phyloP scores from a whole-genome alignment of 1,140 invertebrate species.

The Drosophila asahinai region DNA sequence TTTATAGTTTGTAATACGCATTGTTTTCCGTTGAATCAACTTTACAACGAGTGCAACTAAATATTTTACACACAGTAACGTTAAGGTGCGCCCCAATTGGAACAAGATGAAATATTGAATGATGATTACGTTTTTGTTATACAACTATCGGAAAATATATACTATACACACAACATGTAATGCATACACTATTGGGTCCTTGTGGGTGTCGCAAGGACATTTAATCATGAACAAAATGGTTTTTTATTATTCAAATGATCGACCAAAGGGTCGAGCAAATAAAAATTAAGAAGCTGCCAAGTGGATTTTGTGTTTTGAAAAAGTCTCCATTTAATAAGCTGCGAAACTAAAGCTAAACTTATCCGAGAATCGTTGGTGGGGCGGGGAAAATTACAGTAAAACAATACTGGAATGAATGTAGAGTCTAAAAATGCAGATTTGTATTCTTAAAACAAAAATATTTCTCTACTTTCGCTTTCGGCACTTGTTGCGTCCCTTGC shows the following conservation, averaged over 20 bases:
- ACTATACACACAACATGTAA: constrained; percentile 53
- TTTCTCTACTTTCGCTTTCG: constrained; percentile 72
- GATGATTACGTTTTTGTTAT: constrained; percentile 71
- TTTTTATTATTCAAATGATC: constrained; percentile 71
- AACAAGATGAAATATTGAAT: constrained; percentile 43
- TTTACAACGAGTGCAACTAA: constrained; percentile 50
- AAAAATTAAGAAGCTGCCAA: constrained; percentile 63
- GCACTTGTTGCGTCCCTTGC: constrained; percentile 84
- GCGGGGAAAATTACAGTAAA: constrained; percentile 6
- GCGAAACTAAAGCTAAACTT: constrained; percentile 19
- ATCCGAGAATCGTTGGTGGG: constrained; percentile 11
- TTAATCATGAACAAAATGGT: constrained; percentile 73
- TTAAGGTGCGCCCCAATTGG: constrained; percentile 39
- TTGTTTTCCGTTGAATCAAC: constrained; percentile 56
- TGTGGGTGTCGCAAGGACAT: constrained; percentile 42
- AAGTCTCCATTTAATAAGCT: background rate
- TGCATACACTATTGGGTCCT: constrained; percentile 59
- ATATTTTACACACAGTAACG: constrained; percentile 57
- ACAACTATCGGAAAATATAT: constrained; percentile 66
- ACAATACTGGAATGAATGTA: constrained; percentile 24
- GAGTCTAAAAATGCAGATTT: constrained; percentile 31
- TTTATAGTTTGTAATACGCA: constrained; percentile 61
- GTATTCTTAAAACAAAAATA: constrained; percentile 22
- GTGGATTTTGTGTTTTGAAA: constrained; percentile 21
- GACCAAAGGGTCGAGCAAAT: constrained; percentile 56